phyloP scores from a whole-genome alignment of 2,113 vertebrate genomes.

The Meles meles region DNA sequence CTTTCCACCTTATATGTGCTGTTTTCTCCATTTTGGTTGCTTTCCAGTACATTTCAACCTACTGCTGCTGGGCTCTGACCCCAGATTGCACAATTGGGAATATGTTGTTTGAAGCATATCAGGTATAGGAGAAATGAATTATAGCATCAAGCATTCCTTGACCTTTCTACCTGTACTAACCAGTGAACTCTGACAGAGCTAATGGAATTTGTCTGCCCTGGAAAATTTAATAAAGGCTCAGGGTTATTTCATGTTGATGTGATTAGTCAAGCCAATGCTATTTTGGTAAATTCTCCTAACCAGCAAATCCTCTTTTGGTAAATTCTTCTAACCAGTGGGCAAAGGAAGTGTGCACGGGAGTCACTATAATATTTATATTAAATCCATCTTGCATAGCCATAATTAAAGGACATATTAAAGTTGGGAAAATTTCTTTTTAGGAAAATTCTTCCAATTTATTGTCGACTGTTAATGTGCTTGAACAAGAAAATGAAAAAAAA shows the following conservation, averaged over 20 bases:
- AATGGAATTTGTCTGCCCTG: neutral
- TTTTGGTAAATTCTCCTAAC: conserved; percentile 13
- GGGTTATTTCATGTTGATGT: neutral
- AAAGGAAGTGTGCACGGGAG: neutral
- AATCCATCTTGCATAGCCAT: neutral
- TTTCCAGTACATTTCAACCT: neutral
- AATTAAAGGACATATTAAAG: neutral
- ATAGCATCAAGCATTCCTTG: neutral
- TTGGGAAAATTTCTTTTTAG: neutral
- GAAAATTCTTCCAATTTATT: neutral
- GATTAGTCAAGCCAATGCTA: conserved; percentile 16
- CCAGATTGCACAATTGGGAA: neutral
- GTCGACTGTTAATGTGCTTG: neutral
- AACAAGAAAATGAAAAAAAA: neutral
- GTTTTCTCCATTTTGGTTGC: neutral
- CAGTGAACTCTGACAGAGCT: conserved; percentile 20
- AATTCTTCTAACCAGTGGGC: neutral
- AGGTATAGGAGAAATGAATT: neutral
- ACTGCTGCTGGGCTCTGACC: neutral
- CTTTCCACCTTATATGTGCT: neutral
- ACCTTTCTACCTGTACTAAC: neutral
- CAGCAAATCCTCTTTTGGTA: neutral
- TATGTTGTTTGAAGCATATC: neutral
- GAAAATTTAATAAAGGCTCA: conserved; percentile 30
- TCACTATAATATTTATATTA: neutral